Evolutionary conservation across 2,888 invertebrate species (phyloP).

Genomic region (Smittia aterrima): DNA sequence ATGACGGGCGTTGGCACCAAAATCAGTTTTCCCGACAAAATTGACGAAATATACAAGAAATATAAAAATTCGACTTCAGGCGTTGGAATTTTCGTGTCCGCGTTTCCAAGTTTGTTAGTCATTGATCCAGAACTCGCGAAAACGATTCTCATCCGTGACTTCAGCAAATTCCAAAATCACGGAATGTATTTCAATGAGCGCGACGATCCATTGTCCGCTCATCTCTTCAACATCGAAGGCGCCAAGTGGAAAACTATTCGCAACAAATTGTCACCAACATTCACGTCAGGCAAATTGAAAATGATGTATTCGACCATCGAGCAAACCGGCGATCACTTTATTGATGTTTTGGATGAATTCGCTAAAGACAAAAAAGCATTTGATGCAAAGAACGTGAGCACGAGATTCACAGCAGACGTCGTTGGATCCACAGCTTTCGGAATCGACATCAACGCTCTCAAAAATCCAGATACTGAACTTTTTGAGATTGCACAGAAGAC

Average conservation of each 20-base stretch:
- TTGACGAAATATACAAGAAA: conserved; percentile 41
- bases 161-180: conserved; percentile 43
- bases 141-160: conserved; percentile 43
- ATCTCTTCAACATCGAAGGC: conserved; percentile 44
- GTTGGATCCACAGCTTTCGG: conserved; percentile 50
- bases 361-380: neutral
- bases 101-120: conserved; percentile 42
- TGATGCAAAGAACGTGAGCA: neutral
- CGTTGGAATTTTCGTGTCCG: conserved; percentile 43
- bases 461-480: conserved; percentile 45
- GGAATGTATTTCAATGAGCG: conserved; percentile 43
- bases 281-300: conserved; percentile 46
- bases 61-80: conserved; percentile 39
- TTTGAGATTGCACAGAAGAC: conserved; percentile 40
- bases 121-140: conserved; percentile 43
- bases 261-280: conserved; percentile 43
- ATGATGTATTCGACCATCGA: conserved; percentile 46
- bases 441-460: conserved; percentile 45
- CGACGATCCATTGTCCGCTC: conserved; percentile 43
- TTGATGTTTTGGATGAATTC: conserved; percentile 27
- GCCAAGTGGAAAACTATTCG: conserved; percentile 43
- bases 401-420: neutral
- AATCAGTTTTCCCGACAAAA: neutral
- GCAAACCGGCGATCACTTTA: conserved; percentile 44
- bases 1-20: conserved; percentile 19